Conservation (phyloP, 2,888 invertebrate genomes). For the Dascillus cervinus region DNA sequence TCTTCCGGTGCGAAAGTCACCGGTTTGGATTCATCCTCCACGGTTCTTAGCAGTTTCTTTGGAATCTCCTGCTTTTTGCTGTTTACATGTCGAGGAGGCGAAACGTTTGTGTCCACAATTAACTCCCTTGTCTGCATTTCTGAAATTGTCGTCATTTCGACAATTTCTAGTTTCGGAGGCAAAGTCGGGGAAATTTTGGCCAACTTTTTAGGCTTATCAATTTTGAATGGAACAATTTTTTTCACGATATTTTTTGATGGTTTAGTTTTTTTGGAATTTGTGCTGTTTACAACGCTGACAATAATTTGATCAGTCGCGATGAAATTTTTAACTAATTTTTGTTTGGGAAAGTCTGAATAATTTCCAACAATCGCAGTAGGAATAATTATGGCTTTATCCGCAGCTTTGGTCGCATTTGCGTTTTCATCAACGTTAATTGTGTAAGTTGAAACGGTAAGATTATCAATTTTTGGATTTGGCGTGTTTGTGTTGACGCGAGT, state of each 20-base stretch:
- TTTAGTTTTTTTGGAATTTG: neutral
- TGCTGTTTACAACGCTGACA: slow-evolving; percentile 6
- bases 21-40: slow-evolving; percentile 19
- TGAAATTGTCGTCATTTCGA: neutral
- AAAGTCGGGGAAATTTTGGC: neutral
- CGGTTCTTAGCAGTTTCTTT: slow-evolving; percentile 18
- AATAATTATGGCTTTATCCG: slow-evolving; percentile 16
- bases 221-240: neutral
- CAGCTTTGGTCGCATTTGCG: slow-evolving; percentile 11
- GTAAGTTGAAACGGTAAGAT: slow-evolving; percentile 28
- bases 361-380: slow-evolving; percentile 15
- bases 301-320: slow-evolving; percentile 8
- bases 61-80: slow-evolving; percentile 26
- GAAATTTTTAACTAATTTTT: neutral
- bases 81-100: slow-evolving; percentile 28
- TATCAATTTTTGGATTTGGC: slow-evolving; percentile 21
- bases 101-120: slow-evolving; percentile 17
- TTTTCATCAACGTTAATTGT: slow-evolving; percentile 29
- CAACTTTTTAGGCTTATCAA: neutral
- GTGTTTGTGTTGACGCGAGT: slow-evolving; percentile 12
- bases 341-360: slow-evolving; percentile 4
- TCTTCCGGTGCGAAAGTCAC: slow-evolving; percentile 31
- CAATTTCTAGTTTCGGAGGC: neutral
- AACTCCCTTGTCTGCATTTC: slow-evolving; percentile 12
- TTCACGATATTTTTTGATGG: neutral